A percentile compares a stretch with the other conserved stretches of the same genome.
Conservation (phyloP, 2,888 invertebrate species). For the Entomobrya multifasciata region DNA sequence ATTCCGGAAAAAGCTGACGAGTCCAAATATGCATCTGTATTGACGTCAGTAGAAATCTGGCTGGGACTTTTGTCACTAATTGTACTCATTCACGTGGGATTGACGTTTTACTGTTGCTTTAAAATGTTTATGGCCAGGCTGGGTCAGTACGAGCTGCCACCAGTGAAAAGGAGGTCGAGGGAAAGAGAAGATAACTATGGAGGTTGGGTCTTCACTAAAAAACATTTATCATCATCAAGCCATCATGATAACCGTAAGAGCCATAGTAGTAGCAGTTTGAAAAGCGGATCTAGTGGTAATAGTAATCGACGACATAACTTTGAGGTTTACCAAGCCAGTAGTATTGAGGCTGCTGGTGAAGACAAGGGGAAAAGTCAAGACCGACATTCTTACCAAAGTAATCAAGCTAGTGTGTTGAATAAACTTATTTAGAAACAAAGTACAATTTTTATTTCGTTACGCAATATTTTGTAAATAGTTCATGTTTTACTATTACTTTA, state of each 20-base stretch:
- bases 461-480: neutral
- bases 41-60: slow-evolving; percentile 29
- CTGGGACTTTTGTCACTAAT: neutral
- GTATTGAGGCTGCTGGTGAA: neutral
- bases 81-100: neutral
- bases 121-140: neutral
- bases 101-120: slow-evolving; percentile 50
- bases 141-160: slow-evolving; percentile 13
- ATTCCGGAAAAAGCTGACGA: slow-evolving; percentile 24
- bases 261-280: neutral
- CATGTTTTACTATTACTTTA: no score
- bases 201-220: neutral
- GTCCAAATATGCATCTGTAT: neutral
- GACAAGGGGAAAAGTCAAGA: neutral
- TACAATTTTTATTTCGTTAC: neutral
- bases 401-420: slow-evolving; percentile 22
- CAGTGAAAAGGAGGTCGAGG: neutral
- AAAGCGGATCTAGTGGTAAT: neutral
- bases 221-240: neutral
- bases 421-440: slow-evolving; percentile 26
- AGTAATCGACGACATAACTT: slow-evolving; percentile 18
- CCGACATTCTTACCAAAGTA: slow-evolving; percentile 24
- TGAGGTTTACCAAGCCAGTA: neutral
- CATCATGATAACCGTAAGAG: slow-evolving; percentile 6
- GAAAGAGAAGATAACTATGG: neutral